These are phyloP conservation scores for Bombus terrestris DNA, from an alignment of 1,140 invertebrate genomes.

Conservation along the genomic window DNA sequence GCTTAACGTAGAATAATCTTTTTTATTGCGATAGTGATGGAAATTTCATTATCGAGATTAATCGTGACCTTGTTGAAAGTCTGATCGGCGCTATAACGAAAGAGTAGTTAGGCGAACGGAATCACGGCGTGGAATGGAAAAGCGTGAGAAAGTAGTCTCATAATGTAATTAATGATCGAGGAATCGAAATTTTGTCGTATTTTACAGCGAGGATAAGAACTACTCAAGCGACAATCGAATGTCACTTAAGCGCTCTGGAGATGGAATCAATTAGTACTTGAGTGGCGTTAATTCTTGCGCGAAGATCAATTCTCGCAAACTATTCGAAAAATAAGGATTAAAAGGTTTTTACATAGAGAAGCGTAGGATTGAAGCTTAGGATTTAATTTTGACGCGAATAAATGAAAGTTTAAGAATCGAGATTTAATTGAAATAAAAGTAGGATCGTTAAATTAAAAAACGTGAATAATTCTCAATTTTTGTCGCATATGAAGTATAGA, in stretches of 20 bases:
- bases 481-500: no score
- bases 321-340: background rate
- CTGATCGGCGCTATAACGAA: background rate
- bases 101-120: background rate
- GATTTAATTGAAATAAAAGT: no score
- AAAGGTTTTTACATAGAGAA: background rate
- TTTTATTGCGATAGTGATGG: no score
- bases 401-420: no score
- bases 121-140: background rate
- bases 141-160: background rate
- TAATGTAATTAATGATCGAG: background rate
- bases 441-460: no score
- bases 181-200: background rate
- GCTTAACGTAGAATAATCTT: no score
- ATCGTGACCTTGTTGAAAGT: no score
- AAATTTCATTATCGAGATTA: no score
- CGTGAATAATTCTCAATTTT: no score
- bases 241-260: slow-evolving; percentile 3
- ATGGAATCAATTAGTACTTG: slow-evolving; percentile 19
- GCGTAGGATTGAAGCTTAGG: no score
- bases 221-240: background rate
- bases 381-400: no score
- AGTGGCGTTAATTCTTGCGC: background rate
- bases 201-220: slow-evolving; percentile 11
- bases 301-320: background rate